Conservation (phyloP, 2,113 vertebrate species). For the Zapus hudsonius region DNA sequence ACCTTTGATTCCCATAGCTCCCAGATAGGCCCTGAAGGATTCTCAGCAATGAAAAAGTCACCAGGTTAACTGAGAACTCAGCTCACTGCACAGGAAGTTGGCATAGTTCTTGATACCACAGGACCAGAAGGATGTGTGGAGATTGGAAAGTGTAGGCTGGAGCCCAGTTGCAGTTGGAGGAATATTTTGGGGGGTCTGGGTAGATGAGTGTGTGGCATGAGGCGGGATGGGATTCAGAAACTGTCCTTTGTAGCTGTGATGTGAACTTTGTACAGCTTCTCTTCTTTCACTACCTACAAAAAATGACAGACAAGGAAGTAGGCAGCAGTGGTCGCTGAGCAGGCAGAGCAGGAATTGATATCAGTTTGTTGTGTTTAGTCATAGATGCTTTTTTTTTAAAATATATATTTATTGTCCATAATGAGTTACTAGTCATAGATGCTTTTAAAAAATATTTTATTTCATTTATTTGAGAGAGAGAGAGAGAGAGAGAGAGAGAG, state of each 20-base stretch:
- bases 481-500: neutral
- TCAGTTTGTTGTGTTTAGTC: neutral
- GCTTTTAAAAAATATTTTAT: too few relatives aligned
- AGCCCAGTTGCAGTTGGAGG: neutral
- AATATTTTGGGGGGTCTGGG: neutral
- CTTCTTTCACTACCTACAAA: neutral
- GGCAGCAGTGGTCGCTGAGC: neutral
- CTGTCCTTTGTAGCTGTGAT: neutral
- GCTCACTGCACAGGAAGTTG: conserved; percentile 13
- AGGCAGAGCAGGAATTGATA: neutral
- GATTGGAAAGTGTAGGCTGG: neutral
- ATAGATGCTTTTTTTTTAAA: too few relatives aligned
- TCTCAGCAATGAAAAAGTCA: conserved; percentile 15
- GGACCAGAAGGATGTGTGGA: neutral
- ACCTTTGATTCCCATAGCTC: neutral
- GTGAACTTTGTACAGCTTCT: conserved; percentile 3
- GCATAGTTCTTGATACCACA: neutral
- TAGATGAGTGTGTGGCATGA: neutral
- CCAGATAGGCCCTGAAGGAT: conserved; percentile 1
- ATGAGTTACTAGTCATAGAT: neutral
- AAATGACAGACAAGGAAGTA: neutral
- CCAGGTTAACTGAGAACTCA: neutral
- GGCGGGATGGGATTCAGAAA: neutral
- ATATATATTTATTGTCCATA: too few relatives aligned
- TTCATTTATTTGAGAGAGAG: neutral